These are phyloP conservation scores for Corydoras maculifer DNA, from an alignment of 2,113 vertebrate genomes.

Conservation along the genomic window DNA sequence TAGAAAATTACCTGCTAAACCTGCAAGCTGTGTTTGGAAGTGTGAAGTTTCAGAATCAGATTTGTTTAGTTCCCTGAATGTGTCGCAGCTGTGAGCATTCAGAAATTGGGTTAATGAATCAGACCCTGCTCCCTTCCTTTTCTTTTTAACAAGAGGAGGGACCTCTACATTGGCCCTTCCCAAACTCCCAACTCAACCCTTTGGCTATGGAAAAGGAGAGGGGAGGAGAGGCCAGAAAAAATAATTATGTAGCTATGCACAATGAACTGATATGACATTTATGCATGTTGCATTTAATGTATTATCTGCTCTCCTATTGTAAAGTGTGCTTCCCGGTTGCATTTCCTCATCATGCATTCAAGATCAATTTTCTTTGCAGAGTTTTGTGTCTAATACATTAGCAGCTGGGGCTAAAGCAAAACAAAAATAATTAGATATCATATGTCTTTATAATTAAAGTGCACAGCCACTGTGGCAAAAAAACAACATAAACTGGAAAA, in stretches of 20 bases:
- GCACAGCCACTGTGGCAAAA: no score
- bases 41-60: conserved; percentile 9
- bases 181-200: conserved; percentile 33
- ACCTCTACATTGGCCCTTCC: conserved; percentile 29
- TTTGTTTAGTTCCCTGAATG: conserved; percentile 41
- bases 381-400: no score
- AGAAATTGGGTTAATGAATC: conserved; percentile 38
- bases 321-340: no score
- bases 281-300: no score
- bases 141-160: conserved; percentile 64
- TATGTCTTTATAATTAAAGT: no score
- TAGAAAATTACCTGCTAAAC: conserved; percentile 9
- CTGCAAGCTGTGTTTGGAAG: conserved; percentile 4
- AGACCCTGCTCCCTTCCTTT: conserved; percentile 43
- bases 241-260: not conserved
- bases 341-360: no score
- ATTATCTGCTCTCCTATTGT: no score
- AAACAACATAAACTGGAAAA: no score
- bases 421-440: no score
- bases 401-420: no score
- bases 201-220: conserved; percentile 37
- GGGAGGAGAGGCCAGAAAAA: conserved; percentile 13
- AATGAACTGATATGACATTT: no score
- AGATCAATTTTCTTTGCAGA: no score
- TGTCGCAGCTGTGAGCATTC: conserved; percentile 42